Conservation (phyloP, 2,888 invertebrate genomes). For the Plagiodera versicolora region DNA sequence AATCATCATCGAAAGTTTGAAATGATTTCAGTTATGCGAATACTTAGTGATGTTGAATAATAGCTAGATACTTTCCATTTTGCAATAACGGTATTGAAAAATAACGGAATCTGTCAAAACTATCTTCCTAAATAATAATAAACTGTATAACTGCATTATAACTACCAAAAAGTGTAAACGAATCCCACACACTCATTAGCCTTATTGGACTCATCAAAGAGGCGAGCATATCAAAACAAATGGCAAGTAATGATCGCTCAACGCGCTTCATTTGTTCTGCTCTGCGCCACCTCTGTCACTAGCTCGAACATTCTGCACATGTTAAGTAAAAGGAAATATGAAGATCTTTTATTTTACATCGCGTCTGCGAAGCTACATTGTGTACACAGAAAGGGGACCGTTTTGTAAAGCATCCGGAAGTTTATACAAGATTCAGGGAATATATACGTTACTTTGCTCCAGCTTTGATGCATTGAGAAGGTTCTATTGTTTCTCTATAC, state of each 20-base stretch:
- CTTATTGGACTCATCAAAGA: neutral
- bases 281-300: neutral
- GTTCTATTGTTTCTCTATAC: neutral
- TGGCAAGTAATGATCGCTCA: neutral
- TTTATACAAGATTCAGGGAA: neutral
- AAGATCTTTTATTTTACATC: conserved; percentile 1
- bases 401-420: neutral
- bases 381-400: neutral
- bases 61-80: too few relatives aligned
- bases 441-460: neutral
- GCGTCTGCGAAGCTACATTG: conserved; percentile 4
- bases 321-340: neutral
- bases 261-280: neutral
- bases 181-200: neutral
- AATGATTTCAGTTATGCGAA: too few relatives aligned
- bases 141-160: too few relatives aligned
- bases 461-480: neutral
- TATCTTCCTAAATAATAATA: too few relatives aligned
- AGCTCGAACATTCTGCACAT: neutral
- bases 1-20: too few relatives aligned
- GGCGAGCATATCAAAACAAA: neutral
- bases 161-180: neutral
- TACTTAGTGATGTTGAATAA: too few relatives aligned
- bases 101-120: too few relatives aligned
- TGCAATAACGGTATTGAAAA: too few relatives aligned